Conservation (phyloP, 2,113 vertebrate genomes). For the Aptenodytes forsteri region DNA sequence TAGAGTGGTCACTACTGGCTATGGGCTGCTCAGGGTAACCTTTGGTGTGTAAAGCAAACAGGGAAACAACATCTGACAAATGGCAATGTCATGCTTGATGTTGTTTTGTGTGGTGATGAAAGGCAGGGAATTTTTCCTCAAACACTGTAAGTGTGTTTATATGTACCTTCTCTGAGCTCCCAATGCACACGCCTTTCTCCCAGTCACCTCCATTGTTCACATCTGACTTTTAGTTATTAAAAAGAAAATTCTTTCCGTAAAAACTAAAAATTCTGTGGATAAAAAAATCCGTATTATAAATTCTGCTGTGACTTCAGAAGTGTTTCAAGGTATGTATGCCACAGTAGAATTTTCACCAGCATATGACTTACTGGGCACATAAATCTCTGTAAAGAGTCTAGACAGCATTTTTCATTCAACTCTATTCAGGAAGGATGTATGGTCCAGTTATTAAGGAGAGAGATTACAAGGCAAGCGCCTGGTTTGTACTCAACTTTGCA, state of each 20-base stretch:
- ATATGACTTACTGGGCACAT: neutral
- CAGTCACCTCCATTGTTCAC: neutral
- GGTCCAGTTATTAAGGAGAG: neutral
- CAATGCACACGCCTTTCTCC: neutral
- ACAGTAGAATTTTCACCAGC: neutral
- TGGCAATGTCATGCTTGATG: accelerated
- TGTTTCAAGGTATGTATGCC: neutral
- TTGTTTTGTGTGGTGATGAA: neutral
- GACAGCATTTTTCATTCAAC: neutral
- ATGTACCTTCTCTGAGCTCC: neutral
- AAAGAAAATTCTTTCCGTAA: neutral
- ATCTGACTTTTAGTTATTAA: neutral
- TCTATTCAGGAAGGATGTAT: neutral
- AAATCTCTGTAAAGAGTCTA: neutral
- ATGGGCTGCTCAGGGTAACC: neutral
- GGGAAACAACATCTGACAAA: neutral
- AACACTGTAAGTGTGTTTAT: neutral
- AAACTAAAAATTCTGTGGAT: neutral
- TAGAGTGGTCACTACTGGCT: neutral
- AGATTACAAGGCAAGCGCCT: neutral
- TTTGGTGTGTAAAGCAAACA: neutral
- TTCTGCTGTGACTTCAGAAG: neutral
- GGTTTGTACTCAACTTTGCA: neutral
- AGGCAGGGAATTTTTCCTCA: neutral
- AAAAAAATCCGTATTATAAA: neutral